A percentile compares a stretch with the other conserved stretches of the same genome.
These are phyloP conservation scores for Eurypyga helias DNA, from an alignment of 2,113 vertebrate species.

Conservation along the genomic window DNA sequence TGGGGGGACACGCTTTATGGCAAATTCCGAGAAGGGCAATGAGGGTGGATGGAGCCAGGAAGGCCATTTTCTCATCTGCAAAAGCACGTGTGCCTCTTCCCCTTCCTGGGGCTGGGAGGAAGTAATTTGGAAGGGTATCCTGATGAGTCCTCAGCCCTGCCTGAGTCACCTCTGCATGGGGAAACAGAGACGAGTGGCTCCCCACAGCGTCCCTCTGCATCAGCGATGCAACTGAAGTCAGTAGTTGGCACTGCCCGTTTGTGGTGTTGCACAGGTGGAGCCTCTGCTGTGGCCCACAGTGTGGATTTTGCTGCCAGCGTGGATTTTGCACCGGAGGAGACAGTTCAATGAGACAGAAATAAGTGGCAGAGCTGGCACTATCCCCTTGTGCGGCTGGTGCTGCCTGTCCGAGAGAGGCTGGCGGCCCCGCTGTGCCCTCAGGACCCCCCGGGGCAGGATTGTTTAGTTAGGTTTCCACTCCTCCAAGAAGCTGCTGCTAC, in stretches of 20 bases:
- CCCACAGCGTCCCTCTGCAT: neutral
- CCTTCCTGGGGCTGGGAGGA: neutral
- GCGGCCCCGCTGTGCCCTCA: accelerated
- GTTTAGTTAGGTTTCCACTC: neutral
- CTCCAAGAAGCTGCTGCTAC: neutral
- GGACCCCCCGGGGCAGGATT: accelerated
- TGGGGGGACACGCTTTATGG: accelerated
- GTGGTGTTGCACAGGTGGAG: accelerated
- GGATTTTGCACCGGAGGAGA: neutral
- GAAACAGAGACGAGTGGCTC: neutral
- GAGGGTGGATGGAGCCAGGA: accelerated
- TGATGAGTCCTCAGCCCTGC: neutral
- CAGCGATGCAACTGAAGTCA: neutral
- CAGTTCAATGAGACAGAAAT: neutral
- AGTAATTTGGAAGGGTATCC: neutral
- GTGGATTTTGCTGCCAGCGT: neutral
- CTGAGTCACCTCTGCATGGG: neutral
- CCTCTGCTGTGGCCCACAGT: neutral
- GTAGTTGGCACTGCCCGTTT: neutral
- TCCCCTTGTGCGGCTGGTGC: neutral
- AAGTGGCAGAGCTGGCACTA: neutral
- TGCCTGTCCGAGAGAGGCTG: neutral
- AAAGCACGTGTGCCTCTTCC: accelerated
- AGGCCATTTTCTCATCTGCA: neutral
- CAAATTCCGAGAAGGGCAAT: neutral